phyloP scores from a whole-genome alignment of 30 jellyfish, hydroid and myxozoan species.

The Catostylus mosaicus region DNA sequence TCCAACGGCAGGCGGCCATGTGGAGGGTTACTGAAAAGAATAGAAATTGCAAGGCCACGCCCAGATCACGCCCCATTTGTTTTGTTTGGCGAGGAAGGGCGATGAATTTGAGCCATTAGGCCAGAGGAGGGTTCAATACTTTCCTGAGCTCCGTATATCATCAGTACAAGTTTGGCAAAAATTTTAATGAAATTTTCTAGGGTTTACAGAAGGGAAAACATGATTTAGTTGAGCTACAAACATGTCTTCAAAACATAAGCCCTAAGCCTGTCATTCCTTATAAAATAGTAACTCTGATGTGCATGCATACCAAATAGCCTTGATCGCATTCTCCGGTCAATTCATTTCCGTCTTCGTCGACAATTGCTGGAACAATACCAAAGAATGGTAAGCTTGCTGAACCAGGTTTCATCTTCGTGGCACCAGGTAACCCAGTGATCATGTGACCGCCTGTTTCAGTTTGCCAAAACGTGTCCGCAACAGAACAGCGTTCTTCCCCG shows the following conservation, averaged over 20 bases:
- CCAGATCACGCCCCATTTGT: too few species aligned
- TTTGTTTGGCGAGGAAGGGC: too few species aligned
- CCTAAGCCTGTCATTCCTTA: background rate
- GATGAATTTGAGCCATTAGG: too few species aligned
- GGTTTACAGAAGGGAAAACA: too few species aligned
- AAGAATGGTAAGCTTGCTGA: slow-evolving; percentile 98
- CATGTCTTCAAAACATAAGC: background rate
- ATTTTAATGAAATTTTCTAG: too few species aligned
- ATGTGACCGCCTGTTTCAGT: slow-evolving; percentile 99
- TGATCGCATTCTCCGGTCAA: slow-evolving; percentile 82
- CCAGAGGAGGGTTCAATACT: too few species aligned
- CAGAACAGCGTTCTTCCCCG: slow-evolving; percentile 85
- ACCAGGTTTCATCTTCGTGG: slow-evolving; percentile 97
- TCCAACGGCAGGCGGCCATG: too few species aligned
- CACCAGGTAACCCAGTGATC: slow-evolving; percentile 99
- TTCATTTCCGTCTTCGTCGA: slow-evolving; percentile 97
- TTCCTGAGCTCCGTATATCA: too few species aligned
- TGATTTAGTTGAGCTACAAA: too few species aligned
- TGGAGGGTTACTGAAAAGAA: too few species aligned
- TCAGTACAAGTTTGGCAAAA: too few species aligned
- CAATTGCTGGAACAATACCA: slow-evolving; percentile 96
- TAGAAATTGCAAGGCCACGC: too few species aligned
- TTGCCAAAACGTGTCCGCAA: slow-evolving; percentile 98
- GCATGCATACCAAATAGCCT: slow-evolving; percentile 82
- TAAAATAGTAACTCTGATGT: background rate